phyloP scores from a whole-genome alignment of 2,113 vertebrate species.

The Podilymbus podiceps region DNA sequence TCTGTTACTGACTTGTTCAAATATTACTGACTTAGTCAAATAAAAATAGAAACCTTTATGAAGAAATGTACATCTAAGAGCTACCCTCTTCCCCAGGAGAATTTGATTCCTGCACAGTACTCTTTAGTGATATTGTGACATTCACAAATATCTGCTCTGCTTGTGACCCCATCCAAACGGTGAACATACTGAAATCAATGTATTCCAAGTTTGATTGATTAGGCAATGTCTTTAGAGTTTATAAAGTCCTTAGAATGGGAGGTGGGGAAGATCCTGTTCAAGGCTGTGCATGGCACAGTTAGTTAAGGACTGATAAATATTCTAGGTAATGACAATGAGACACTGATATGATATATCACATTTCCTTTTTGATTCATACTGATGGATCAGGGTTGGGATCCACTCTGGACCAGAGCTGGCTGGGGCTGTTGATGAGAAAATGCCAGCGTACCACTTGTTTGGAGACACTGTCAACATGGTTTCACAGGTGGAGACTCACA shows the following conservation, averaged over 20 bases:
- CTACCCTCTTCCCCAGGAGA: conserved; percentile 66
- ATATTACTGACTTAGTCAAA: neutral
- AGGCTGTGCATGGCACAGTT: neutral
- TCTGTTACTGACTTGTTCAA: neutral
- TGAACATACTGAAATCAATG: conserved; percentile 80
- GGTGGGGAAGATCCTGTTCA: neutral
- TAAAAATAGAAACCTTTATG: neutral
- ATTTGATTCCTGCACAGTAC: conserved; percentile 78
- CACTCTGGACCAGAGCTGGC: conserved; percentile 74
- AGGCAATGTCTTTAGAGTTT: conserved; percentile 73
- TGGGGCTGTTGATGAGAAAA: conserved; percentile 81
- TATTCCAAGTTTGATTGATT: conserved; percentile 79
- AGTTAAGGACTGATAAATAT: neutral
- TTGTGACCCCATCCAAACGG: conserved; percentile 78
- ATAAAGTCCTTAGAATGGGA: conserved; percentile 62
- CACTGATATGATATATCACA: neutral
- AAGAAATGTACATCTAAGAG: neutral
- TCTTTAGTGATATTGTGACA: conserved; percentile 82
- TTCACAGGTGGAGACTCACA: conserved; percentile 78
- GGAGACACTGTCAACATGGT: conserved; percentile 80
- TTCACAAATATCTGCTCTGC: conserved; percentile 82
- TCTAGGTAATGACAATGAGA: neutral
- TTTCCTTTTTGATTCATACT: neutral
- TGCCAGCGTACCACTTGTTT: conserved; percentile 77
- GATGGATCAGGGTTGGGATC: conserved; percentile 77